A percentile compares a stretch with the other conserved stretches of the same genome.
phyloP scores from a whole-genome alignment of 2,888 invertebrate genomes.

The Gerosis bhagava region DNA sequence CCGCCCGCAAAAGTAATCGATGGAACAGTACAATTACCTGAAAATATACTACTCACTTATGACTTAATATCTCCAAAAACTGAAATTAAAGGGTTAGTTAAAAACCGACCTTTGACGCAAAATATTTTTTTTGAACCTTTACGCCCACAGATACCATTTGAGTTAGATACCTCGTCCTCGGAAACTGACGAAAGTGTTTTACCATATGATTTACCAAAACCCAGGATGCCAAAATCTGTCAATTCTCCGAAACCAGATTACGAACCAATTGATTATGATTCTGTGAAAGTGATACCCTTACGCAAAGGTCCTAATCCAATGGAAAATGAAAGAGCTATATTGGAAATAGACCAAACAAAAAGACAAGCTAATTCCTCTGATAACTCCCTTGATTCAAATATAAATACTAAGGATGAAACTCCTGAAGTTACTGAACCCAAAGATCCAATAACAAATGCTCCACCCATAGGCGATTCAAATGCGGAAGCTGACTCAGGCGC shows the following conservation, averaged over 20 bases:
- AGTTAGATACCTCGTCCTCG: conserved; percentile 67
- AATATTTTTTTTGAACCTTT: conserved; percentile 65
- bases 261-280: conserved; percentile 68
- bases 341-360: conserved; percentile 57
- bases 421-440: conserved; percentile 43
- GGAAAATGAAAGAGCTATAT: conserved; percentile 46
- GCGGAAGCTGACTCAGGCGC: conserved; percentile 76
- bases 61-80: conserved; percentile 56
- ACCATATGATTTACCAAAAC: conserved; percentile 64
- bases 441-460: conserved; percentile 43
- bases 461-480: conserved; percentile 49
- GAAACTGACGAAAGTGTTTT: conserved; percentile 55
- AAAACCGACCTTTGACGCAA: conserved; percentile 42
- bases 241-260: conserved; percentile 44
- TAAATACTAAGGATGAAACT: conserved; percentile 36
- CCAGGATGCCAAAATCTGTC: conserved; percentile 51
- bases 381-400: conserved; percentile 37
- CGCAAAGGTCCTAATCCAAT: conserved; percentile 61
- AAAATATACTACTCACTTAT: conserved; percentile 68
- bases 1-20: conserved; percentile 65
- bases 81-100: conserved; percentile 43
- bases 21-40: conserved; percentile 65
- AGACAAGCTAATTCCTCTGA: conserved; percentile 52
- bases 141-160: conserved; percentile 60
- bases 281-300: conserved; percentile 70